Conservation (phyloP, 2,888 invertebrate species). For the Ditylenchus weischeri region DNA sequence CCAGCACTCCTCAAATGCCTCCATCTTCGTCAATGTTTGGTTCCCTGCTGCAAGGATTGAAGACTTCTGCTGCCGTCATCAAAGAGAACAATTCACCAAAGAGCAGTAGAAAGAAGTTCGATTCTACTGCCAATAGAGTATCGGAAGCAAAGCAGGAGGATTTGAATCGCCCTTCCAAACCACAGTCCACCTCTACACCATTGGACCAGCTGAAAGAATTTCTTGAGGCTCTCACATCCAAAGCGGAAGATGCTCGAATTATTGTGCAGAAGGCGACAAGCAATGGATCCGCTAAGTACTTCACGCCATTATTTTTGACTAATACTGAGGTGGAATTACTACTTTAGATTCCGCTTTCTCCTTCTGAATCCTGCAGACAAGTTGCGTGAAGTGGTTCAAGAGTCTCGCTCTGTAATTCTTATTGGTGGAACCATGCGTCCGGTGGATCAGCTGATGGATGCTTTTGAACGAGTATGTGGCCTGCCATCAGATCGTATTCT, state of each 20-base stretch:
- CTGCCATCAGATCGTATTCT: conserved; percentile 66
- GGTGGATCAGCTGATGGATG: conserved; percentile 75
- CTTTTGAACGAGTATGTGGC: conserved; percentile 63
- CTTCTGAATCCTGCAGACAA: conserved; percentile 75
- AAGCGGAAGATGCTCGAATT: conserved; percentile 26
- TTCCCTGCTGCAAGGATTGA: neutral
- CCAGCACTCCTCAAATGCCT: neutral
- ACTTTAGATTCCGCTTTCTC: conserved; percentile 42
- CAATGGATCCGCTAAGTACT: neutral
- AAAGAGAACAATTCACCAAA: neutral
- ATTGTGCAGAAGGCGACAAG: neutral
- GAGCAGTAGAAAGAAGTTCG: neutral
- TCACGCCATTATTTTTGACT: neutral
- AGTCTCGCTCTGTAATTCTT: conserved; percentile 73
- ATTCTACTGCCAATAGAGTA: neutral
- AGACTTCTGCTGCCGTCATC: neutral
- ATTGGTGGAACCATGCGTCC: conserved; percentile 99
- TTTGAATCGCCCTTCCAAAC: neutral
- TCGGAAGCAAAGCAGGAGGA: neutral
- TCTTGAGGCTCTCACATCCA: conserved; percentile 39
- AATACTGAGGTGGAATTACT: neutral
- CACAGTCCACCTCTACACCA: conserved; percentile 27
- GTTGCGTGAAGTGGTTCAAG: conserved; percentile 74
- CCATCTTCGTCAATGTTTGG: neutral
- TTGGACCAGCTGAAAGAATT: conserved; percentile 45